These are phyloP conservation scores for Scalopus aquaticus DNA, from an alignment of 2,113 vertebrate species.

Conservation along the genomic window DNA sequence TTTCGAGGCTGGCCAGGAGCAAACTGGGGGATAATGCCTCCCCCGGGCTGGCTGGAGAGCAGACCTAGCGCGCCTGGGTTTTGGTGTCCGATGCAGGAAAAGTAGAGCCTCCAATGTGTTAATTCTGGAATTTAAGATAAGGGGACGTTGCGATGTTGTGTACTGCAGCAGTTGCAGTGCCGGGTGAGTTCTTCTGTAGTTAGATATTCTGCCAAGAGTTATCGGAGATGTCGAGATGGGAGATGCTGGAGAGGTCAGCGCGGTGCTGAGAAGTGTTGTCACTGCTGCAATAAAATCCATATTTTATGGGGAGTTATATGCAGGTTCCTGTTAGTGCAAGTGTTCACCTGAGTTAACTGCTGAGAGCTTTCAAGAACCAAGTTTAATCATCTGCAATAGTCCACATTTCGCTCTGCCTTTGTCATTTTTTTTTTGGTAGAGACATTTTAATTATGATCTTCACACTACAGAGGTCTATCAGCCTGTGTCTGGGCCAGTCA, in stretches of 20 bases:
- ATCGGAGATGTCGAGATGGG: conserved; percentile 56
- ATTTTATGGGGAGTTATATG: conserved; percentile 85
- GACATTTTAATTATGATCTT: neutral
- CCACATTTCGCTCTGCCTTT: conserved; percentile 32
- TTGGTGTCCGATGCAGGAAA: conserved; percentile 51
- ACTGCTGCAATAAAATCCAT: conserved; percentile 88
- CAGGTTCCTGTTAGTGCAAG: conserved; percentile 74
- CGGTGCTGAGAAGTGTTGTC: conserved; percentile 75
- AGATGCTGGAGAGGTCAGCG: conserved; percentile 77
- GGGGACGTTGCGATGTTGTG: neutral
- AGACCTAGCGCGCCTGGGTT: conserved; percentile 36
- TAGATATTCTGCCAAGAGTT: conserved; percentile 67
- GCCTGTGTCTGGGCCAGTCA: neutral
- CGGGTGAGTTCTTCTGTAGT: neutral
- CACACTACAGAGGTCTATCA: conserved; percentile 60
- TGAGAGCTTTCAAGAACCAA: conserved; percentile 80
- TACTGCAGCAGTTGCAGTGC: conserved; percentile 9
- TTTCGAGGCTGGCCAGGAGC: conserved; percentile 32
- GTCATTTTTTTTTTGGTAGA: neutral
- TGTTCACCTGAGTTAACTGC: conserved; percentile 75
- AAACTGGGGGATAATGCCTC: conserved; percentile 14
- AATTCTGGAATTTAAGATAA: conserved; percentile 25
- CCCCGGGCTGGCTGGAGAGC: neutral
- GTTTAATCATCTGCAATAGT: conserved; percentile 77
- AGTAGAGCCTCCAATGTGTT: conserved; percentile 36